Evolutionary conservation across 2,113 vertebrate genomes (phyloP), one percentile per base, ranked within the genome.

Genomic region (Platichthys stellatus): DNA sequence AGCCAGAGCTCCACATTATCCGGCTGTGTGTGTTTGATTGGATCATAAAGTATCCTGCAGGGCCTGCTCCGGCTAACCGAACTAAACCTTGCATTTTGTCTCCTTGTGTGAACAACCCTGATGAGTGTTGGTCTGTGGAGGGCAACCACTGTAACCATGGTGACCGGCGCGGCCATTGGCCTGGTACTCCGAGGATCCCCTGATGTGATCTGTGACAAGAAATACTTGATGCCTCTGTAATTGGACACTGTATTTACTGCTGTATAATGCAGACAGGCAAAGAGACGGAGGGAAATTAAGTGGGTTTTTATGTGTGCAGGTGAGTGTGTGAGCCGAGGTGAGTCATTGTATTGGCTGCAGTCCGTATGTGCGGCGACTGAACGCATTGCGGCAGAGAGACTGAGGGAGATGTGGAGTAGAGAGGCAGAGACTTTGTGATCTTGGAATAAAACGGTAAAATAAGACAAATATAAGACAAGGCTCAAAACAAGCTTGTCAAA

Each of bases 161-260:
- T 51, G 88, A 91, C 23, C 23, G 23, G 23, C 23, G 23, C 1
- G 23, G 23, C 23, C 23, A 23, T 23, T 23, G 75, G 70, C 63
- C 72, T 45, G 14, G 81, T 56, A 18, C 81, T 84, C 57, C 58
- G 45, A 72, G 83, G 74, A 89, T 87, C 83, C 86, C 78, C 88
- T 80, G 85, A 88, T 90, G 84, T 87, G 87, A 91, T 82, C 78
- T 28, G 38, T 68, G 43, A 76, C 73, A 18, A 90, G 85, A 71
- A 90, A 91, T 92, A 89, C 91, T 91, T 86, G 70, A 93, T 92
- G 89, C 67, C 76, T 59, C 62, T 80, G 85, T 86, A 91, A 93
- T 81, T 64, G 79, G 76, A 90, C 67, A 60, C 91, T 70, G 76
- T 69, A 73, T 76, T 85, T 78, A 66, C 68, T 77, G 81, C 61